Evolutionary conservation across 2,888 invertebrate genomes (phyloP).

Genomic region (Cylindroiulus punctatus): DNA sequence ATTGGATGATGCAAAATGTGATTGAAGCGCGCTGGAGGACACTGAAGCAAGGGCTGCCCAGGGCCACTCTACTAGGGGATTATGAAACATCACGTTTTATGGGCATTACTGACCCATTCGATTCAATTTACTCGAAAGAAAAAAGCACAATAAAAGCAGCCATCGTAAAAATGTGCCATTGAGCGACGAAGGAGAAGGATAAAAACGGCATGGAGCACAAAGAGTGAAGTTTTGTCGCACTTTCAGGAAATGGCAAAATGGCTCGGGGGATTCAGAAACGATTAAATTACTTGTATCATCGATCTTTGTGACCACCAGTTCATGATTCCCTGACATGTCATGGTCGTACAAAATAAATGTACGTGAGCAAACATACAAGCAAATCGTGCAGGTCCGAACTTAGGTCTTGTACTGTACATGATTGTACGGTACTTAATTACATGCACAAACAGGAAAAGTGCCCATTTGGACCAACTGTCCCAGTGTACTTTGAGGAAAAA

Average conservation of each 20-base stretch:
- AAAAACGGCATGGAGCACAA: not conserved
- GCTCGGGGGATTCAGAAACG: conserved; percentile 36
- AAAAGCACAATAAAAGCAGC: conserved; percentile 27
- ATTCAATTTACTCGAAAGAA: conserved; percentile 31
- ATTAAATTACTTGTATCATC: conserved; percentile 31
- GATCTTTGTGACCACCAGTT: conserved; percentile 23
- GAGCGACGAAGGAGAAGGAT: not conserved
- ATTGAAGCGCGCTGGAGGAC: not conserved
- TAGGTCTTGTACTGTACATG: not conserved
- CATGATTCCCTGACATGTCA: conserved; percentile 34
- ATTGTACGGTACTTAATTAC: no score
- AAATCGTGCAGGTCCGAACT: not conserved
- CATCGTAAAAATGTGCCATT: conserved; percentile 15
- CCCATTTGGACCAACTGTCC: no score
- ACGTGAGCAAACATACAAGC: not conserved
- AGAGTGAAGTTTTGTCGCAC: conserved; percentile 42
- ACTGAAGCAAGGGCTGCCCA: not conserved
- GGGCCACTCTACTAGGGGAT: not conserved
- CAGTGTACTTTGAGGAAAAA: no score
- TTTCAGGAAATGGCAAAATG: conserved; percentile 42
- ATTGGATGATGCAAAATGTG: not conserved
- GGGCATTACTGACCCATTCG: conserved; percentile 42
- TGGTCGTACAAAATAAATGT: not conserved
- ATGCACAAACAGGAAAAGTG: no score
- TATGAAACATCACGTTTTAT: conserved; percentile 38